These are phyloP conservation scores for Thymelicus lineola DNA, from an alignment of 2,888 invertebrate genomes.

Conservation along the genomic window DNA sequence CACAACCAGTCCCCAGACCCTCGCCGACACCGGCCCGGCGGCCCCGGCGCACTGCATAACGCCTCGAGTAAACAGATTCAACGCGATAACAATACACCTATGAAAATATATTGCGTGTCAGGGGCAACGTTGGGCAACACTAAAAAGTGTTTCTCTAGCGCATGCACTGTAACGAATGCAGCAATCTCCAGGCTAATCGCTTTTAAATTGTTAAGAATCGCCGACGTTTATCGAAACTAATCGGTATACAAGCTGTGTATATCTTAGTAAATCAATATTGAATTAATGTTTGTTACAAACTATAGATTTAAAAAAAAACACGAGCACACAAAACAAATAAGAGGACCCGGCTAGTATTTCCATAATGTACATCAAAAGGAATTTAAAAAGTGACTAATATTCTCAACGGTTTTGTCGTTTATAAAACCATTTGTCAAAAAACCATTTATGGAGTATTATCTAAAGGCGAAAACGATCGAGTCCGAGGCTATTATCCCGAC, in stretches of 20 bases:
- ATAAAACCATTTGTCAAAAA: slow-evolving; percentile 10
- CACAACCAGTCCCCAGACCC: slow-evolving; percentile 63
- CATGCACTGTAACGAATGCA: slow-evolving; percentile 19
- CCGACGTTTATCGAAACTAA: background rate
- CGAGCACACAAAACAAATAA: background rate
- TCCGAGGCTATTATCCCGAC: slow-evolving; percentile 18
- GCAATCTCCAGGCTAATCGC: slow-evolving; percentile 17
- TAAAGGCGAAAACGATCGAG: slow-evolving; percentile 27
- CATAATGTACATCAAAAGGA: background rate
- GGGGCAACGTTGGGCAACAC: slow-evolving; percentile 43
- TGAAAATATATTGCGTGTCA: slow-evolving; percentile 44
- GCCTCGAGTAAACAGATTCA: slow-evolving; percentile 49
- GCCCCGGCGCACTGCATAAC: slow-evolving; percentile 59
- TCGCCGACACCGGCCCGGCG: slow-evolving; percentile 50
- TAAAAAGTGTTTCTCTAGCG: slow-evolving; percentile 21
- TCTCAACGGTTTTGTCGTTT: slow-evolving; percentile 2
- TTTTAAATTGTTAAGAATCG: slow-evolving; percentile 19
- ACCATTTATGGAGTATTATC: slow-evolving; percentile 23
- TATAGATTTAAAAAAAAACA: background rate
- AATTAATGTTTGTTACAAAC: no score
- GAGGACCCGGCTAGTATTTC: background rate
- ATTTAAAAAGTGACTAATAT: slow-evolving; percentile 1
- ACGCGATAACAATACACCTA: slow-evolving; percentile 47
- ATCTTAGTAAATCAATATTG: background rate
- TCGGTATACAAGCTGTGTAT: background rate